Evolutionary conservation across 2,888 invertebrate species (phyloP), one percentile per base, ranked within the genome.

Genomic region (Eulithis prunata): DNA sequence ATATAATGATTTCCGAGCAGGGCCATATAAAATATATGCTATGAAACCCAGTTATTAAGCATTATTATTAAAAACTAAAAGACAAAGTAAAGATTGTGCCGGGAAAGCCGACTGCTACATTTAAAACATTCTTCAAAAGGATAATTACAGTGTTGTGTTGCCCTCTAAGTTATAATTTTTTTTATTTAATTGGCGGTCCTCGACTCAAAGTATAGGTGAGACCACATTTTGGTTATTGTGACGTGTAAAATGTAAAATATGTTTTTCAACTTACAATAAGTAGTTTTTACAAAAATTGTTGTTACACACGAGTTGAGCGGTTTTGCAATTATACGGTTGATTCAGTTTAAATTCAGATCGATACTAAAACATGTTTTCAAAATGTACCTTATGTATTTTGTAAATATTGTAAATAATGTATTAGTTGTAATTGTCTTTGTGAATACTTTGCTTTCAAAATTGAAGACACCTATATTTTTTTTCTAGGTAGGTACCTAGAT

Each of bases 141-240:
- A 82, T 86, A 86, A 87, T 87, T 86, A 87, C 78, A 76, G 70
- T 69, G 65, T 68, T 73, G 68, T 60, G 71, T 70, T 78, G 71
- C 76, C 77, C 79, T 75, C 77, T 77, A 82, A 83, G 69, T 80
- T 84, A 81, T 86, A 83, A 78, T 84, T 71, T 38, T 69, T 66
- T 70, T 71, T 64, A 77, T 74, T 75, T 88, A 87, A 88, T 86
- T 88, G 86, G 77, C 74, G 81, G 82, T 82, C 81, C 76, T 72
- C 73, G 74, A 71, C 73, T 80, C 76, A 81, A 86, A 86, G 84
- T 84, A 84, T 75, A 79, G 68, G 62, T 65, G 78, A 82, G 80
- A 83, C 84, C 81, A 78, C n/a, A 77, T 78, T 79, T 83, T 78
- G 71, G 68, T 77, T 52, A 67, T 51, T 58, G 61, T 65, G 62